Conservation (phyloP, 2,797 vertebrate species). For the Malurus splendens region DNA sequence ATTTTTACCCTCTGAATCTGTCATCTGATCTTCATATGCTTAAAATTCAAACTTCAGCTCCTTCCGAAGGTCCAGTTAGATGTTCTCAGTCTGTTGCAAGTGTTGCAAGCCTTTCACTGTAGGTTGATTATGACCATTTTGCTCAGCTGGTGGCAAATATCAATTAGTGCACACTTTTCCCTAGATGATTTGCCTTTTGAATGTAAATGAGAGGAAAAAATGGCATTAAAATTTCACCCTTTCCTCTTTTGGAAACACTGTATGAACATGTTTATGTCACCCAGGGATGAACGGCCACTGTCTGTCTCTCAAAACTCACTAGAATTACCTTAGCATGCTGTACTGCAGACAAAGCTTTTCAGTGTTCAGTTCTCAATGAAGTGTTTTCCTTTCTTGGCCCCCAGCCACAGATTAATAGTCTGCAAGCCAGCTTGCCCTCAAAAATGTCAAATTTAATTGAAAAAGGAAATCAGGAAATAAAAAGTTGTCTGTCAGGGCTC, state of each 20-base stretch:
- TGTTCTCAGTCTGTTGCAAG: not conserved
- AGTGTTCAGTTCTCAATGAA: conserved; percentile 2
- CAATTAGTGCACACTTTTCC: not conserved
- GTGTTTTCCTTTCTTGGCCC: conserved; percentile 27
- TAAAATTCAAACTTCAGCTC: not conserved
- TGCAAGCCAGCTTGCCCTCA: conserved; percentile 27
- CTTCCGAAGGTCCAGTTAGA: not conserved
- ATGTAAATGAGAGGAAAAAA: not conserved
- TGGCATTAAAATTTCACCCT: not conserved
- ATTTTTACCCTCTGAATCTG: not conserved
- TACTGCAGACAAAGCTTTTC: conserved; percentile 31
- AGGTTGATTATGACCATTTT: not conserved
- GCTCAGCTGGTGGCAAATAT: not conserved
- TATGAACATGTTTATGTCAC: not conserved
- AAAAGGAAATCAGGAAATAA: conserved; percentile 53
- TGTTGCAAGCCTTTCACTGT: not conserved
- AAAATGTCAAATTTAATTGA: conserved; percentile 62
- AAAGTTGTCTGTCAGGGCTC: conserved; percentile 26
- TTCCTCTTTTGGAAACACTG: not conserved
- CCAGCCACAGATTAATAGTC: conserved; percentile 35
- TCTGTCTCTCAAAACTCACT: not conserved
- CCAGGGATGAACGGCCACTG: not conserved
- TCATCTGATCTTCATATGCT: not conserved
- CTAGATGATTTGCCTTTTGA: not conserved
- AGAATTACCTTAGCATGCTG: not conserved